Base-by-base conservation (phyloP, 2,888 invertebrate genomes). In the Geotrupes spiniger region DNA sequence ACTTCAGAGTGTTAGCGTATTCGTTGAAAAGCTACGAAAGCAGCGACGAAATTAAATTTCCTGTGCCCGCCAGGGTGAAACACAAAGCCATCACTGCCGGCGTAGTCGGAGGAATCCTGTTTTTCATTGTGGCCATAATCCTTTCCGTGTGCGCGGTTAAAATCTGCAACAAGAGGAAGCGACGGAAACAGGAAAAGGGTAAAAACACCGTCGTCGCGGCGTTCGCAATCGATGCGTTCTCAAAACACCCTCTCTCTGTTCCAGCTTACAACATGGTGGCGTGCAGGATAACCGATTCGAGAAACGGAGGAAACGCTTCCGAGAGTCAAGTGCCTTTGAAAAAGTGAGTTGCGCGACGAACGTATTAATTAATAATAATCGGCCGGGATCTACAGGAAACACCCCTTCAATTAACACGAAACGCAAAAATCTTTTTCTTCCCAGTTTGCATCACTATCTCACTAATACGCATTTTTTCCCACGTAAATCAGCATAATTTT, bases 111-210 rank as follows among this genome's bases (percentile, higher is more conserved):
- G 96, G 96, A 61, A 88, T 97, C 68, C 83, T 96, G 71, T 96
- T 97, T 83, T 93, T 96, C 82, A 89, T 96, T 71, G 94, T 96
- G 69, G 94, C 95, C 74, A 93, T 96, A 76, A 92, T 96, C 71
- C 84, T 97, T 68, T 94, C 95, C 65, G 90, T 96, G 70, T 94
- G 96, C 80, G 93, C 94, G 66, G 94, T 96, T 70, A 94, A 96
- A 81, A 94, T 95, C 76, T 94, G 94, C 84, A 96, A 95, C 81
- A 93, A 94, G 78, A 82, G 94, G 71, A 94, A 94, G 78, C 84
- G 94, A 68, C 88, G 93, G 81, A 94, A 93, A 85, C 93, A 94
- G 78, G 93, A 94, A 79, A 94, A 95, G 91, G 95, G 96, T 95
- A 81, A 78, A 78, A 43, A 42, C 49, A 25, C 9, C 10, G 9